These are phyloP conservation scores for Eucera pruinosa DNA, from an alignment of 2,888 invertebrate species.

Conservation along the genomic window DNA sequence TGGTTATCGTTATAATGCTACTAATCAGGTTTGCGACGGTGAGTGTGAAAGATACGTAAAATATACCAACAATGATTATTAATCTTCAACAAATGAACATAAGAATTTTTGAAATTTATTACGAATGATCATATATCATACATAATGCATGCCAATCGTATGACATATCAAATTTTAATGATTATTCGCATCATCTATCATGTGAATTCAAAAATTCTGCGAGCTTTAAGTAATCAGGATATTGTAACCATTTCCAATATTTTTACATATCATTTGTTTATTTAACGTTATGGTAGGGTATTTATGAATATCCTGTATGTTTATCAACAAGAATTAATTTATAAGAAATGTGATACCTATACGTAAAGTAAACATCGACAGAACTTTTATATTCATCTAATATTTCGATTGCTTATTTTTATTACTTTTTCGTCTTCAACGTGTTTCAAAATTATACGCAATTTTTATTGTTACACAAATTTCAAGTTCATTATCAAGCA, in stretches of 20 bases:
- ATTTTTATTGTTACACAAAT: background rate
- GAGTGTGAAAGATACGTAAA: conserved; percentile 56
- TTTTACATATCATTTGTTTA: too few relatives aligned
- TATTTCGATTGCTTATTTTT: background rate
- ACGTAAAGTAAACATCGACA: too few relatives aligned
- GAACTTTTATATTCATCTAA: too few relatives aligned
- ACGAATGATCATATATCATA: background rate
- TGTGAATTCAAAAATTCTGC: too few relatives aligned
- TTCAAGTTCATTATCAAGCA: background rate
- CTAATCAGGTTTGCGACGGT: conserved; percentile 81
- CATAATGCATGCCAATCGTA: background rate
- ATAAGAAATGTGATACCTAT: too few relatives aligned
- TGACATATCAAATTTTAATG: background rate
- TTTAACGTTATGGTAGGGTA: too few relatives aligned
- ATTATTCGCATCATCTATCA: background rate
- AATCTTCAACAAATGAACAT: too few relatives aligned
- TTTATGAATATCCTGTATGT: too few relatives aligned
- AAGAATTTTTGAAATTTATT: background rate
- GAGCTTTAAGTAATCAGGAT: too few relatives aligned
- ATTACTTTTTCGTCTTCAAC: background rate
- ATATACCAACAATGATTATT: background rate
- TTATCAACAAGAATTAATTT: too few relatives aligned
- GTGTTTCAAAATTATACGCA: too few relatives aligned
- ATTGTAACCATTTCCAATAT: too few relatives aligned
- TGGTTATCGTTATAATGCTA: conserved; percentile 80